phyloP scores from a whole-genome alignment of 2,113 vertebrate species.

The Albula glossodonta region DNA sequence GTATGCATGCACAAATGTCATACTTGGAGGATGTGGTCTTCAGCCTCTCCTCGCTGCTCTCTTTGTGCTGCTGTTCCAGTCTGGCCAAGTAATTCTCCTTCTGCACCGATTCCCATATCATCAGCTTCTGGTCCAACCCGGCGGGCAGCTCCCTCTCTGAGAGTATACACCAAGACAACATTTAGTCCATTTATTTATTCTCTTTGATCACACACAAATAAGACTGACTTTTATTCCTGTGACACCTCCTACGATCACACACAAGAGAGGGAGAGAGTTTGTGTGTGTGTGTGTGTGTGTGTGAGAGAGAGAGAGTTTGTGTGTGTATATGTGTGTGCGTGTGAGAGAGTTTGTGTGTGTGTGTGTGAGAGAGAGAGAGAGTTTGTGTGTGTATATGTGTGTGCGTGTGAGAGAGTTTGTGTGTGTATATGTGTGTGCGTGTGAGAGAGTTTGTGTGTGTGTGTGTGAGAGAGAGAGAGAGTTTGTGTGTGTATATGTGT shows the following conservation, averaged over 20 bases:
- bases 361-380: too few relatives aligned
- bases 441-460: too few relatives aligned
- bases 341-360: too few relatives aligned
- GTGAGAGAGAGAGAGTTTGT: too few relatives aligned
- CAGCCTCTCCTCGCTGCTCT: constrained; percentile 82
- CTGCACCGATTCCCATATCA: constrained; percentile 90
- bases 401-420: too few relatives aligned
- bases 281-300: too few relatives aligned
- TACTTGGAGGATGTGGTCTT: constrained; percentile 85
- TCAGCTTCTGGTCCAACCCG: constrained; percentile 85
- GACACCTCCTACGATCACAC: background rate
- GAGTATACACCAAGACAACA: constrained; percentile 14
- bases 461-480: too few relatives aligned
- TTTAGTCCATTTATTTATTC: background rate
- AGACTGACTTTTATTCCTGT: background rate
- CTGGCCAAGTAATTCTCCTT: constrained; percentile 85
- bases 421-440: too few relatives aligned
- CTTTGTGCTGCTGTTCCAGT: constrained; percentile 75
- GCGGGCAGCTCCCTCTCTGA: constrained; percentile 83
- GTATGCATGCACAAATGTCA: background rate
- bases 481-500: too few relatives aligned
- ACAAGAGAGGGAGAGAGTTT: background rate
- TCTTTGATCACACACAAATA: constrained; percentile 1
- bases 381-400: too few relatives aligned
- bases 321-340: too few relatives aligned